Evolutionary conservation across 2,113 vertebrate species (phyloP), one percentile per base, ranked within the genome.

Genomic region (Myotis lucifugus): DNA sequence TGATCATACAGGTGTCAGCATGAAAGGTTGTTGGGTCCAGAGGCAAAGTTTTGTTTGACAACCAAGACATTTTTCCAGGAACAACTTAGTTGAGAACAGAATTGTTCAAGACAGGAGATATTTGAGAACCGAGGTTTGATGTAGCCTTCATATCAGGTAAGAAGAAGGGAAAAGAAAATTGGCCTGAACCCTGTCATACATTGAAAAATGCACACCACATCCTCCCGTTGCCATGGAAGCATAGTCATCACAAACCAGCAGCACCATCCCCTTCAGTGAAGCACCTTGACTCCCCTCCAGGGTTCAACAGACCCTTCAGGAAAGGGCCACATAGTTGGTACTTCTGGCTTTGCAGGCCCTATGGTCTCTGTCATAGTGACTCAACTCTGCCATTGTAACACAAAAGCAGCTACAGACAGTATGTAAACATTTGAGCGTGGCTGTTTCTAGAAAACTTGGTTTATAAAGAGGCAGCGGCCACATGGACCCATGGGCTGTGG

Each of bases 401-500:
- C 56, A 56, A 8, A 84, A 59, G 21, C 70, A 66, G 27, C 48
- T 32, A 2, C 27, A 40, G 73, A 40, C 6, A 2, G 1, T 4
- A 0, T 3, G 5, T 66, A 15, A 50, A 66, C 0, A 4, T 11
- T 32, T 11, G 10, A 18, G 25, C 6, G 3, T 8, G 10, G 2
- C 85, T 56, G 6, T 56, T 46, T 78, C 34, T 61, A 1, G 37
- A 34, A 72, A 34, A 78, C 14, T 81, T 59, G 40, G 1, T 32
- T 92, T 85, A 46, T 1, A 59, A 25, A 56, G 50, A 76, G 40
- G 3, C 15, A 17, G 37, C 50, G 50, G 27, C 50, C 6, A 27
- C 21, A 5, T 25, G 12, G 29, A 7, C 21, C 74, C 54, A 29
- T 1, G 8, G 48, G n/a, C 23, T 32, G 1, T 37, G 13, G 32